Conservation (phyloP, 2,113 vertebrate species). For the Crotalus tigris region DNA sequence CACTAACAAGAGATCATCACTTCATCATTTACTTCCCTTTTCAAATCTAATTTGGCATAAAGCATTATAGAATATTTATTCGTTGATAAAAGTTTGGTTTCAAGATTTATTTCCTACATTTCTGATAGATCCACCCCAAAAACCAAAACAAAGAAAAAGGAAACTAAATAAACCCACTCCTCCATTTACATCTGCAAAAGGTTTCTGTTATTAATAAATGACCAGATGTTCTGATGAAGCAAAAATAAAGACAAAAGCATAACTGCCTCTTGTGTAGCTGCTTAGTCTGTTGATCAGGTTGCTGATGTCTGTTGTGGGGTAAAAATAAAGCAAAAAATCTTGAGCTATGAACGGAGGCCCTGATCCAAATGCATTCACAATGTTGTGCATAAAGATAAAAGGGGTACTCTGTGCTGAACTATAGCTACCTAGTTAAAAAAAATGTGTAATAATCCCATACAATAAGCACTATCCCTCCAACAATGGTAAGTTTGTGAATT, state of each 20-base stretch:
- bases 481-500: neutral
- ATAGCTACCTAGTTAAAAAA: neutral
- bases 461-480: neutral
- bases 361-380: constrained; percentile 29
- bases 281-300: constrained; percentile 63
- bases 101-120: neutral
- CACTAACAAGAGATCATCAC: neutral
- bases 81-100: neutral
- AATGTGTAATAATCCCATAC: neutral
- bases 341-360: constrained; percentile 51
- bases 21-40: neutral
- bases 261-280: constrained; percentile 54
- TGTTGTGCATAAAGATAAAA: no score
- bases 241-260: constrained; percentile 13
- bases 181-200: neutral
- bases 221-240: neutral
- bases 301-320: constrained; percentile 52
- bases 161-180: neutral
- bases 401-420: neutral
- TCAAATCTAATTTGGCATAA: neutral
- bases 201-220: neutral
- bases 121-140: neutral
- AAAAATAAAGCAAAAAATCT: constrained; percentile 45
- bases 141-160: neutral
- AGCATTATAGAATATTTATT: neutral